These are phyloP conservation scores for Rattus norvegicus DNA, from an alignment of 2,113 vertebrate species.

Conservation along the genomic window DNA sequence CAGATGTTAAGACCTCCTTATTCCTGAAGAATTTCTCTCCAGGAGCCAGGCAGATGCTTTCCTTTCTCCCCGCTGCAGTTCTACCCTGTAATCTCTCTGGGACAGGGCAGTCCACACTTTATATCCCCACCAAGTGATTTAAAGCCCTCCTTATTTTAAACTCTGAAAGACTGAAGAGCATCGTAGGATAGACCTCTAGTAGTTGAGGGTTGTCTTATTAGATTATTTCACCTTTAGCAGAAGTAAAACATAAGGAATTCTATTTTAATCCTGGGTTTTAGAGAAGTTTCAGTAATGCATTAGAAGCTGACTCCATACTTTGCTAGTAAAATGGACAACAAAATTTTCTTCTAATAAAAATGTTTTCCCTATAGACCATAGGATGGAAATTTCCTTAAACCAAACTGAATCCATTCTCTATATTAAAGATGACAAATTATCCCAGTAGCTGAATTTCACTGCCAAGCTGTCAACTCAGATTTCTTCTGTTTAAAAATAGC, in stretches of 20 bases:
- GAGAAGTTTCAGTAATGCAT: constrained; percentile 42
- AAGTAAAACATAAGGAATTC: constrained; percentile 48
- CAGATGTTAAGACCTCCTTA: constrained; percentile 29
- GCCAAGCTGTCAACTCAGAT: constrained; percentile 90
- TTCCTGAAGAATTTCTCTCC: constrained; percentile 54
- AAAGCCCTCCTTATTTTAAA: constrained; percentile 67
- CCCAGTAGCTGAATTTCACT: constrained; percentile 90
- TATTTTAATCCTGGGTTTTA: constrained; percentile 45
- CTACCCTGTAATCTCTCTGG: constrained; percentile 56
- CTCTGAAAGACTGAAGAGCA: constrained; percentile 46
- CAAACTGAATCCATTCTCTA: constrained; percentile 85
- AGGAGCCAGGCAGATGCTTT: constrained; percentile 46
- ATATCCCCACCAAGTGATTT: constrained; percentile 42
- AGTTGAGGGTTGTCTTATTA: constrained; percentile 9
- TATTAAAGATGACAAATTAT: constrained; percentile 88
- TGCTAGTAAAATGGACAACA: constrained; percentile 80
- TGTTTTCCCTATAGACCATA: constrained; percentile 81
- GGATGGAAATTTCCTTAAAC: constrained; percentile 86
- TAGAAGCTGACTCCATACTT: constrained; percentile 29
- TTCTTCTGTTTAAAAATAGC: constrained; percentile 91
- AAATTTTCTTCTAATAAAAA: constrained; percentile 79
- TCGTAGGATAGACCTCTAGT: constrained; percentile 38
- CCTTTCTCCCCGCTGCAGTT: background rate
- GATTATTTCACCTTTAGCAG: constrained; percentile 22
- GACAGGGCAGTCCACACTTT: constrained; percentile 56